Base-by-base conservation (phyloP, 53 echinoderm and acorn worm species). In the Temnopleurus reevesii region DNA sequence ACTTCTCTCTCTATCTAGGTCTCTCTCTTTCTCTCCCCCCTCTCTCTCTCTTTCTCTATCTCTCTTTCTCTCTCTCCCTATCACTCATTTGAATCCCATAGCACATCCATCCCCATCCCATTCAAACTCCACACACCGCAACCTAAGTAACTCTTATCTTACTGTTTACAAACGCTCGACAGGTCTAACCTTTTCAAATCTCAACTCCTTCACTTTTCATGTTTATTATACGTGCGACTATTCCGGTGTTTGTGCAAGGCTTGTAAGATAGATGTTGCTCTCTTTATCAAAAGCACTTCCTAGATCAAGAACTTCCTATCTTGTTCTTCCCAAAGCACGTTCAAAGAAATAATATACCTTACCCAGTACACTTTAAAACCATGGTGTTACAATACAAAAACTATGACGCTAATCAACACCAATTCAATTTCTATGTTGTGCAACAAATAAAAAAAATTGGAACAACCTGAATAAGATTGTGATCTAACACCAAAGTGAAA, bases 151-250 rank as follows among this genome's bases (percentile, higher is more conserved):
- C 71, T 23, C 71, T 71, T 79, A 79, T 79, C 79, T 79, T 29
- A 79, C 47, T 79, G 79, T 79, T 79, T 79, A 79, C 79, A 79
- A 30, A 51, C 71, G n/a, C 71, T n/a, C 36, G 71, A 71, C 71
- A 41, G 71, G 36, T 71, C 23, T 71, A 71, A 71, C 71, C 71
- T 71, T 71, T 71, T 71, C 71, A 36, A 41, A 41, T 21, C 25
- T 21, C 8, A 13, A 71, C 71, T 21, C 41, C 71, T 71, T 41
- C 71, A 71, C 71, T 71, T 71, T 63, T 41, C 71, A 21, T 71
- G 71, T 79, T 79, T 79, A 79, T 49, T 44, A 49, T 46, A 47
- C 79, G 49, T 28, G 46, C 46, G 79, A 49, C 79, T 46, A 29
- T 30, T 47, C 53, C 21, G 15, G 49, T 49, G 46, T 46, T 47